Base-by-base conservation (phyloP, 2,113 vertebrate species). In the Tauraco erythrolophus region DNA sequence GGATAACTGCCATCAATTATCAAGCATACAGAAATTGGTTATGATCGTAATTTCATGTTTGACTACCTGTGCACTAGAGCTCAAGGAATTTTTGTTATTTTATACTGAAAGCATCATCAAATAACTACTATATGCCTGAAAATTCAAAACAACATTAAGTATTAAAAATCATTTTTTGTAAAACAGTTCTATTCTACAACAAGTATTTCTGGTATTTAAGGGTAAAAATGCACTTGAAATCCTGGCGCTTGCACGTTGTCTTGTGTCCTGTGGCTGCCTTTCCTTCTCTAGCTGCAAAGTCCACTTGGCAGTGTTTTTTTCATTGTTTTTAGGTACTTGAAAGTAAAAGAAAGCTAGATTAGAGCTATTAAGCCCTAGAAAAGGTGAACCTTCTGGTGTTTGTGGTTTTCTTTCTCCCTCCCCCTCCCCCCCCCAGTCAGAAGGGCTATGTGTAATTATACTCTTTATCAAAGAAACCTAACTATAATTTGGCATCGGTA, bases 401-500 rank as follows among this genome's bases (percentile, higher is more conserved):
- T 9, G 5, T 17, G 18, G 16, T 68, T 25, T 24, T 37, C 45
- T 81, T 74, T 50, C 39, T 41, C 12, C 12, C 12, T 43, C 41
- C 41, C 41, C 41, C 41, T 14, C 69, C 41, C 41, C 41, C 69
- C 82, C 92, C 71, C 16, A 62, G 92, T 94, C 89, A 71, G 76
- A 90, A 94, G 92, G 89, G 95, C 51, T 72, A 43, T 92, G 78
- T 80, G 53, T 82, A 76, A 94, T 91, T 84, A 93, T 61, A 84
- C 22, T 84, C 82, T 91, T 94, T 75, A 85, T 74, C 65, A 92
- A 87, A 93, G 64, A 50, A 86, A 94, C n/a, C 60, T 94, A 84
- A 92, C 92, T 92, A 61, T 74, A 93, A 93, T 97, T 90, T 97
- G 97, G 97, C 97, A 94, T 97, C 91, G 46, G 9, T 62, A 77